Conservation (phyloP, 2,888 invertebrate genomes). For the Orthonychiurus folsomi region DNA sequence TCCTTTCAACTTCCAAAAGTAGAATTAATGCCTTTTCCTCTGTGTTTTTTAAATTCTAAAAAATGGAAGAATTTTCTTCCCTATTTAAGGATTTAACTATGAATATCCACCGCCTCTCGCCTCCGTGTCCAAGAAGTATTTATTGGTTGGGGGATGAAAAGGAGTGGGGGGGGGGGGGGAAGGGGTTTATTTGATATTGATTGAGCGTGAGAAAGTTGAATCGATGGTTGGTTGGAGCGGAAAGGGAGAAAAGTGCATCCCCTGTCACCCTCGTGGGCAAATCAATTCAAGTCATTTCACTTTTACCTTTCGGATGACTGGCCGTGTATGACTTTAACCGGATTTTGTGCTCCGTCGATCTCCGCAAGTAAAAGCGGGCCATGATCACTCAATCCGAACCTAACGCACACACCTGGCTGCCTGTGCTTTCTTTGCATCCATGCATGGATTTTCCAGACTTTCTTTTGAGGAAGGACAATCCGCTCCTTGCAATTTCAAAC, state of each 20-base stretch:
- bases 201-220: background rate
- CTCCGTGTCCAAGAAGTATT: no score
- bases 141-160: no score
- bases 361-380: background rate
- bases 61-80: no score
- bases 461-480: no score
- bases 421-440: background rate
- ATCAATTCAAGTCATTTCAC: constrained; percentile 1
- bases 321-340: background rate
- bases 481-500: no score
- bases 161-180: background rate
- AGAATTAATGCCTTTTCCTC: background rate
- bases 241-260: background rate
- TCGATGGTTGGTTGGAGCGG: no score
- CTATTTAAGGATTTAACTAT: no score
- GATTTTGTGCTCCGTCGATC: background rate
- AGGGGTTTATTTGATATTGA: background rate
- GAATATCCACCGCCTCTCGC: no score
- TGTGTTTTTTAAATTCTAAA: background rate
- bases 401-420: no score
- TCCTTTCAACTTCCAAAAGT: no score
- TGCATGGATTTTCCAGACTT: background rate
- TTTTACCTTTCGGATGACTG: background rate
- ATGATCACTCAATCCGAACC: background rate
- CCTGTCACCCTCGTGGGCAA: background rate